Conservation (phyloP, 2,888 invertebrate species). For the Atrina japonica region DNA sequence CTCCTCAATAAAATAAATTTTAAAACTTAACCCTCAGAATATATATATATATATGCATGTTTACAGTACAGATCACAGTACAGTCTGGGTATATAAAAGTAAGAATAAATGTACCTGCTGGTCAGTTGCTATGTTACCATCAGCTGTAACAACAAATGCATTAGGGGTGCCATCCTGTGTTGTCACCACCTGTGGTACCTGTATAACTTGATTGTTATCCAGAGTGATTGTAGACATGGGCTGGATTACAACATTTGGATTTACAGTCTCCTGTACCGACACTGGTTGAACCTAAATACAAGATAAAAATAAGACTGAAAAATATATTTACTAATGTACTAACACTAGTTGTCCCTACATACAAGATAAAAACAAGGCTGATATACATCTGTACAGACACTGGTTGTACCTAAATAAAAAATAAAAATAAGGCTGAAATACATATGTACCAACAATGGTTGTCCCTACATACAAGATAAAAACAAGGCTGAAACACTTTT, state of each 20-base stretch:
- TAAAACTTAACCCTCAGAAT: not conserved
- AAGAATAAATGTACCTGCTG: conserved; percentile 42
- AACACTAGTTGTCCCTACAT: too few species aligned
- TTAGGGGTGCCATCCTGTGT: conserved; percentile 47
- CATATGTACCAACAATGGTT: too few species aligned
- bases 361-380: too few species aligned
- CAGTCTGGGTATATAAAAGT: not conserved
- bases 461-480: too few species aligned
- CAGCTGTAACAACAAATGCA: conserved; percentile 52
- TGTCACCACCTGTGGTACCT: conserved; percentile 36
- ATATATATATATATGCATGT: not conserved
- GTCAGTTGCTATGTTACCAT: conserved; percentile 40
- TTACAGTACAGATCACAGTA: not conserved
- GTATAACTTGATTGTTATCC: conserved; percentile 43
- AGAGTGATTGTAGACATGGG: conserved; percentile 58
- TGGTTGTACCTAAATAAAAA: too few species aligned
- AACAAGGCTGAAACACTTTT: too few species aligned
- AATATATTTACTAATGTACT: not conserved
- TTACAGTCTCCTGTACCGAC: conserved; percentile 60
- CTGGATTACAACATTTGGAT: conserved; percentile 77
- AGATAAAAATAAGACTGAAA: conserved; percentile 18
- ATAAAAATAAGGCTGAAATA: too few species aligned
- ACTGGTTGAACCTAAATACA: conserved; percentile 65
- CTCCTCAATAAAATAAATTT: not conserved
- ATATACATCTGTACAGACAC: too few species aligned